A percentile compares a stretch with the other conserved stretches of the same genome.
phyloP scores from a whole-genome alignment of 2,113 vertebrate genomes.

The Entomyzon cyanotis region DNA sequence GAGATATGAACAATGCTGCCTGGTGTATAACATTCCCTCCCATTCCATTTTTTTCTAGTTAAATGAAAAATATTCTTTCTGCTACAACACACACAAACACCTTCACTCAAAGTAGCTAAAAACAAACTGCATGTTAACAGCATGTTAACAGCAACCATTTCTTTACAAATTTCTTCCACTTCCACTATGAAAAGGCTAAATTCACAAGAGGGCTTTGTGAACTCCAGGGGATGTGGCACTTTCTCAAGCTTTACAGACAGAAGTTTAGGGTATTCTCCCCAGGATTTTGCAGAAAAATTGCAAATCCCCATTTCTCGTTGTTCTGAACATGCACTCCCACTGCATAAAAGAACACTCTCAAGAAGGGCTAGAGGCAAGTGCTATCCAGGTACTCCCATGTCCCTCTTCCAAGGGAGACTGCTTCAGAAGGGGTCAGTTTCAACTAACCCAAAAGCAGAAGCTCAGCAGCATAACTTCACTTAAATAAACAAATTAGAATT shows the following conservation, averaged over 20 bases:
- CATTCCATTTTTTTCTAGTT: rapidly evolving
- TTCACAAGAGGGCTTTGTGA: not conserved
- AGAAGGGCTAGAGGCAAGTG: not conserved
- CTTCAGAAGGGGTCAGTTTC: not conserved
- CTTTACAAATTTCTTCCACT: not conserved
- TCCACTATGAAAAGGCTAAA: not conserved
- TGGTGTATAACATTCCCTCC: not conserved
- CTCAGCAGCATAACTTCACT: not conserved
- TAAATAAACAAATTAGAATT: not conserved
- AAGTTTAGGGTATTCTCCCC: not conserved
- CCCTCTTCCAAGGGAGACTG: not conserved
- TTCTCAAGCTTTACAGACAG: not conserved
- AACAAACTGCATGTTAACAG: rapidly evolving
- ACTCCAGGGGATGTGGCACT: not conserved
- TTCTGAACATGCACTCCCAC: not conserved
- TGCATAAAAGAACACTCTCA: rapidly evolving
- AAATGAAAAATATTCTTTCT: not conserved
- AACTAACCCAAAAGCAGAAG: not conserved
- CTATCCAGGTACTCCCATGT: not conserved
- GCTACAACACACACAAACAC: not conserved
- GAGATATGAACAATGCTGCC: not conserved
- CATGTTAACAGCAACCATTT: not conserved
- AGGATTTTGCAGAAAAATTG: not conserved
- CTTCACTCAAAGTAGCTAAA: not conserved
- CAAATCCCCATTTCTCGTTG: not conserved